Conservation (phyloP, 2,113 vertebrate species). For the Notarius lentiginosus region DNA sequence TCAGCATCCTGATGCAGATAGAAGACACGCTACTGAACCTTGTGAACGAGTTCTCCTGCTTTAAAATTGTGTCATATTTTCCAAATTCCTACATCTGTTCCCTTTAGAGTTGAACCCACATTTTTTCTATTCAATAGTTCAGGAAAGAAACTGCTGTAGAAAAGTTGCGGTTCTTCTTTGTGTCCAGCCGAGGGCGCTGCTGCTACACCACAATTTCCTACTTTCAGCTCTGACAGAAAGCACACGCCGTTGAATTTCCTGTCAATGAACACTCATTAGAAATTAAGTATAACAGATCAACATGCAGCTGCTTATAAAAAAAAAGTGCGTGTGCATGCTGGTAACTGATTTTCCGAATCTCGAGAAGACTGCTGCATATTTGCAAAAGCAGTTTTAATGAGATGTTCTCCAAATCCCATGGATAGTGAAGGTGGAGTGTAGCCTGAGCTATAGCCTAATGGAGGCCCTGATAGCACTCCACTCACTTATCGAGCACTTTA, state of each 20-base stretch:
- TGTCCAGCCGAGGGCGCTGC: slow-evolving; percentile 32
- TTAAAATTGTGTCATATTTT: slow-evolving; percentile 22
- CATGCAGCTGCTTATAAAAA: neutral
- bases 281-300: neutral
- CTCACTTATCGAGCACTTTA: slow-evolving; percentile 49
- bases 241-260: neutral
- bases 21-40: neutral
- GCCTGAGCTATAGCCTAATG: slow-evolving; percentile 28
- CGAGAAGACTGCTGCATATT: neutral
- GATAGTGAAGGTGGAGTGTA: neutral
- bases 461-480: slow-evolving; percentile 22
- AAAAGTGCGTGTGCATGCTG: slow-evolving; percentile 10
- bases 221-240: neutral
- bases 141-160: neutral
- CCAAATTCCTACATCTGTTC: neutral
- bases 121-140: neutral
- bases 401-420: slow-evolving; percentile 8
- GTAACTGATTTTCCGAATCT: slow-evolving; percentile 26
- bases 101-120: neutral
- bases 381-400: slow-evolving; percentile 10
- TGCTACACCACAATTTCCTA: slow-evolving; percentile 2
- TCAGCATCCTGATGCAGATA: neutral
- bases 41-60: slow-evolving; percentile 16
- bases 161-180: slow-evolving; percentile 42
- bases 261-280: neutral